Conservation (phyloP, 2,113 vertebrate genomes). For the Trogon surrucura region DNA sequence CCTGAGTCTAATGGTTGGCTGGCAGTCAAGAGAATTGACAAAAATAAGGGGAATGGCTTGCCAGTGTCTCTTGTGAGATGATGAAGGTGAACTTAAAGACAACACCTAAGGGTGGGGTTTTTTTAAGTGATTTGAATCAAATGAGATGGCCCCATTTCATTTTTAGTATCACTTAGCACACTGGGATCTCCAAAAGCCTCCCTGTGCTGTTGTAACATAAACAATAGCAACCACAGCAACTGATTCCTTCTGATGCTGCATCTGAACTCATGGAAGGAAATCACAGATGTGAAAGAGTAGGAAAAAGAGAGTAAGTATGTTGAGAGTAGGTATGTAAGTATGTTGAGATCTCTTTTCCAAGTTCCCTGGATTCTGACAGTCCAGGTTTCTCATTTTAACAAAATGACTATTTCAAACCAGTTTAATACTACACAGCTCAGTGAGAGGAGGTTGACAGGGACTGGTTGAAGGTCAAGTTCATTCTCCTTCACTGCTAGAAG, state of each 20-base stretch:
- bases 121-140: not conserved
- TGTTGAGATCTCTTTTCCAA: not conserved
- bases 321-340: not conserved
- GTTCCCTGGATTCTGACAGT: not conserved
- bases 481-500: not conserved
- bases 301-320: not conserved
- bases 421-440: not conserved
- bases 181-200: not conserved
- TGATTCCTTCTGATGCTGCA: not conserved
- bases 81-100: not conserved
- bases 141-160: not conserved
- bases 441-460: not conserved
- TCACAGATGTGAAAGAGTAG: not conserved
- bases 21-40: not conserved
- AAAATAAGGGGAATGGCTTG: not conserved
- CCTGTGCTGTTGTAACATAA: not conserved
- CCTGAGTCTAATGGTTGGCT: not conserved
- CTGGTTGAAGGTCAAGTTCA: not conserved
- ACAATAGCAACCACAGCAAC: not conserved
- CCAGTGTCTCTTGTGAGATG: not conserved
- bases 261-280: not conserved
- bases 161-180: not conserved
- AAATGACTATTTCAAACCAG: not conserved
- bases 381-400: not conserved
- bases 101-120: rapidly evolving